Percentiles rank a stretch among this genome's conserved stretches.
Conservation (phyloP, 1,140 invertebrate species). For the Melipona quadrifasciata region DNA sequence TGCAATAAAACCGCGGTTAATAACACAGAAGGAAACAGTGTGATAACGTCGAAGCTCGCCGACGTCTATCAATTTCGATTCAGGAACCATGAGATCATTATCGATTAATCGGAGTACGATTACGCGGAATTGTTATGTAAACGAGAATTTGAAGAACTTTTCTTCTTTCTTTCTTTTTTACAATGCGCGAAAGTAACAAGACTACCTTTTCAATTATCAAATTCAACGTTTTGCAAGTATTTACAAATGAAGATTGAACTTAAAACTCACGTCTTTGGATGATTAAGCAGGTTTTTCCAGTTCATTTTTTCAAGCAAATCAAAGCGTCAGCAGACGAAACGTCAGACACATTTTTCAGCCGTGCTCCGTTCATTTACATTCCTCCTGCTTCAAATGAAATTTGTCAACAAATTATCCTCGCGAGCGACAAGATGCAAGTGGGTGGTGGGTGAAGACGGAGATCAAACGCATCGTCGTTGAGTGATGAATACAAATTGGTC, state of each 20-base stretch:
- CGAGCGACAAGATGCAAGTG: neutral
- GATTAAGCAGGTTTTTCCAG: too few relatives aligned
- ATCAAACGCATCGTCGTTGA: neutral
- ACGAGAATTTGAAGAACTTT: neutral
- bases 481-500: constrained; percentile 19
- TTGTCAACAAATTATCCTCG: constrained; percentile 9
- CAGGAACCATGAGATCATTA: neutral
- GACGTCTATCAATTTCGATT: neutral
- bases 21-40: neutral
- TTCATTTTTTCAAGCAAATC: too few relatives aligned
- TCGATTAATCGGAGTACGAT: neutral
- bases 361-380: neutral
- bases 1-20: neutral
- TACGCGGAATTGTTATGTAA: neutral
- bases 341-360: neutral
- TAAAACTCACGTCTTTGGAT: constrained; percentile 10
- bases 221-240: too few relatives aligned
- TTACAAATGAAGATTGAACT: constrained; percentile 29
- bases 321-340: neutral
- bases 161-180: neutral
- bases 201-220: too few relatives aligned
- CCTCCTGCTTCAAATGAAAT: constrained; percentile 1
- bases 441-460: neutral
- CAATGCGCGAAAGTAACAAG: neutral
- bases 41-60: neutral